Evolutionary conservation across 2,113 vertebrate species (phyloP), one percentile per base, ranked within the genome.

Genomic region (Sinocyclocheilus anophthalmus): DNA sequence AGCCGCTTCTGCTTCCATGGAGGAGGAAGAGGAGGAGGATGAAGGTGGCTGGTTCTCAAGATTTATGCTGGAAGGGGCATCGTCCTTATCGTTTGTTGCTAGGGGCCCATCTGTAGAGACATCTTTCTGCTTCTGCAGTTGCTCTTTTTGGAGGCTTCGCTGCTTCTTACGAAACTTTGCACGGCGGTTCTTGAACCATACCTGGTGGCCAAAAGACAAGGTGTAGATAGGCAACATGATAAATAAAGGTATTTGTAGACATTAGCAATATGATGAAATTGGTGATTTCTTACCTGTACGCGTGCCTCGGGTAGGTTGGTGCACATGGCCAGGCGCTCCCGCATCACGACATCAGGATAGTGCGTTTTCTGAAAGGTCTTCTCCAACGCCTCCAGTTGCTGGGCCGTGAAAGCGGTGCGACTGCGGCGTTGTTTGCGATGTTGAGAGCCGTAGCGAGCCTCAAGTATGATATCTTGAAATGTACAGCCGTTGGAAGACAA

Each of bases 381-480:
- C 93, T 99, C 98, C 91, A 99, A 94, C 0, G 98, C 98, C 81
- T 99, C 97, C 13, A 99, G 95, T 93, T 99, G 98, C 90, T 98
- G 97, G 2, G 97, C 97, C 0, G 97, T 99, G 94, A 99, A 99
- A 0, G 98, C 97, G 0, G 98, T 99, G 90, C 98, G 97, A 76
- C 97, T 98, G 3, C 98, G 94, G 22, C 98, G 96, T 92, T 99
- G 98, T 90, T 99, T 99, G 92, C 98, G 97, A 91, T 99, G 98
- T 95, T 99, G 97, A 73, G 98, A 99, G 88, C 98, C 98, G 93
- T 99, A 99, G 87, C 98, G 98, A 94, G 98, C 98, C 96, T 99
- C 98, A 92, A 99, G 96, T 94, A 99, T 99, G 94, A 99, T 99
- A 96, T 99, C 98, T 99, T 97, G 96, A 97, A 99, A 98, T 96